Conservation (phyloP, 2,797 vertebrate species). For the Schizothorax lantsangensis region DNA sequence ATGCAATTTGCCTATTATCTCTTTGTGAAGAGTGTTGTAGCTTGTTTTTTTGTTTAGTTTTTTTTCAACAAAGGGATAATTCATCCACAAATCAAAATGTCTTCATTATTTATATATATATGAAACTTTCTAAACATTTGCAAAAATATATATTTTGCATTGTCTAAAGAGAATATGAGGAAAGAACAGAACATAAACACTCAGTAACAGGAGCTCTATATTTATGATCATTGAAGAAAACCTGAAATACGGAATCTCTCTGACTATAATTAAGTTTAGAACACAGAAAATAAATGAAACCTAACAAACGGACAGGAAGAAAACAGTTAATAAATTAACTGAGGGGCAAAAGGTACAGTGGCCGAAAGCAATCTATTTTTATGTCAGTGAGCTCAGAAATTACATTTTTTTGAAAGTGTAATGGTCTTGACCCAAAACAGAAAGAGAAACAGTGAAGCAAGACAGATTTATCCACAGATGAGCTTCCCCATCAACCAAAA, state of each 20-base stretch:
- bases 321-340: slow-evolving; percentile 69
- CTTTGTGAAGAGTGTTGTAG: background rate
- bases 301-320: slow-evolving; percentile 59
- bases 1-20: background rate
- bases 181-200: background rate
- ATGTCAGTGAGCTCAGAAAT: slow-evolving; percentile 72
- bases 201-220: background rate
- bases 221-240: background rate
- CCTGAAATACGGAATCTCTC: slow-evolving; percentile 12
- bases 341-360: slow-evolving; percentile 62
- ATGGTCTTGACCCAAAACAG: slow-evolving; percentile 66
- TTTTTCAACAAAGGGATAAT: background rate
- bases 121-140: too few species aligned
- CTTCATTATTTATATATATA: too few species aligned
- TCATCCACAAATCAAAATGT: background rate
- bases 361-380: slow-evolving; percentile 75
- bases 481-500: slow-evolving; percentile 6
- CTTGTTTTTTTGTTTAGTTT: background rate
- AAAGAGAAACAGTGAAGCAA: slow-evolving; percentile 6
- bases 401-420: slow-evolving; percentile 72
- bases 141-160: background rate
- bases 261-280: background rate
- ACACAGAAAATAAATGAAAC: slow-evolving; percentile 57
- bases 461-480: slow-evolving; percentile 25
- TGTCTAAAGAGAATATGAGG: background rate